These are phyloP conservation scores for Sipha flava DNA, from an alignment of 1,140 invertebrate species.

Conservation along the genomic window DNA sequence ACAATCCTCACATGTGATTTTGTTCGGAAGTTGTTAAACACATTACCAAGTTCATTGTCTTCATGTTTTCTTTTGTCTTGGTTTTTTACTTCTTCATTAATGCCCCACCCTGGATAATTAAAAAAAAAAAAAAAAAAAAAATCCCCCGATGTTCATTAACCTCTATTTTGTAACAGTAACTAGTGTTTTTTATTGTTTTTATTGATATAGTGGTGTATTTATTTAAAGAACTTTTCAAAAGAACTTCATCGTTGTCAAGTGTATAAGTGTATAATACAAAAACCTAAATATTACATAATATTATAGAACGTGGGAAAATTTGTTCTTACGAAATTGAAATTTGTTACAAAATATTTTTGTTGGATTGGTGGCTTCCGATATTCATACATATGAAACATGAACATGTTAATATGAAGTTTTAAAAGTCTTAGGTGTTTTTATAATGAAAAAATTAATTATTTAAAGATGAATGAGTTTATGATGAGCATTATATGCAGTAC, in stretches of 20 bases:
- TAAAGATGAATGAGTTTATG: too few relatives aligned
- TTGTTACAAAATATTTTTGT: not conserved
- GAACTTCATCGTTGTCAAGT: not conserved
- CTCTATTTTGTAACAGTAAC: not conserved
- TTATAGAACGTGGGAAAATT: not conserved
- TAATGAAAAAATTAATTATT: too few relatives aligned
- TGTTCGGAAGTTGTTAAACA: constrained; percentile 31
- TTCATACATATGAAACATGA: too few relatives aligned
- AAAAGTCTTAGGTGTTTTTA: too few relatives aligned
- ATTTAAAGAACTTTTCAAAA: not conserved
- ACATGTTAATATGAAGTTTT: too few relatives aligned
- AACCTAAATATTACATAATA: too few relatives aligned
- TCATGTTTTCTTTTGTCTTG: constrained; percentile 14
- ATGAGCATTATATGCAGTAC: too few relatives aligned
- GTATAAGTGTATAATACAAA: too few relatives aligned
- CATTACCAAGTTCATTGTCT: constrained; percentile 30
- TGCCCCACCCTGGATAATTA: not conserved
- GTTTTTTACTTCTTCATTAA: not conserved
- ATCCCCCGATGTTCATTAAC: constrained; percentile 7
- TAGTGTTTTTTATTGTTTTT: not conserved
- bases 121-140: constrained; percentile 14
- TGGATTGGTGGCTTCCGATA: too few relatives aligned
- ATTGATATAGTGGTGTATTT: not conserved
- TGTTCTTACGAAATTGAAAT: not conserved
- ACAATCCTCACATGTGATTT: constrained; percentile 27